These are phyloP conservation scores for Thunnus albacares DNA, from an alignment of 2,797 vertebrate species.

Conservation along the genomic window DNA sequence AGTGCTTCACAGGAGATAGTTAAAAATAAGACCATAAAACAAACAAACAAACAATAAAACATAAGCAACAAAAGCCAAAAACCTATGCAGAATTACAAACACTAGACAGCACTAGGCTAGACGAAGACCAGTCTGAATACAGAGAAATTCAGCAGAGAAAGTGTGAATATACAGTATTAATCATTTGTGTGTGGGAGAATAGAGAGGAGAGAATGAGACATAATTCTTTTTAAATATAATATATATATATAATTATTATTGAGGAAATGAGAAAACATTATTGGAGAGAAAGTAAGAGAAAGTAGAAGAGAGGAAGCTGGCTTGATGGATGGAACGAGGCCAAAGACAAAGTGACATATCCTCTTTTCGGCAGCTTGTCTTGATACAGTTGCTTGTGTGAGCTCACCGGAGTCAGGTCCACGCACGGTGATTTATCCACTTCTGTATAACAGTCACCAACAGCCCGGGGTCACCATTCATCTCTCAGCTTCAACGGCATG, in stretches of 20 bases:
- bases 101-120: too few relatives aligned
- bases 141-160: too few relatives aligned
- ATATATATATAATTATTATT: too few relatives aligned
- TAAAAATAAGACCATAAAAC: too few relatives aligned
- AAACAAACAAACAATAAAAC: too few relatives aligned
- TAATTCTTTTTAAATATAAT: too few relatives aligned
- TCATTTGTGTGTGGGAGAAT: background rate
- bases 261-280: background rate
- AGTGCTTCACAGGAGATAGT: too few relatives aligned
- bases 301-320: conserved; percentile 2
- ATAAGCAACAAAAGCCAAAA: too few relatives aligned
- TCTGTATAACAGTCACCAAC: conserved; percentile 35
- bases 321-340: conserved; percentile 14
- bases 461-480: conserved; percentile 25
- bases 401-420: conserved; percentile 6
- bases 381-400: conserved; percentile 26
- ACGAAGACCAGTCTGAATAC: too few relatives aligned
- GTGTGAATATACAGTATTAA: background rate
- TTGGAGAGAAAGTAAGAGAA: background rate
- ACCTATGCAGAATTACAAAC: too few relatives aligned
- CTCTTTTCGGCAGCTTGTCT: conserved; percentile 17
- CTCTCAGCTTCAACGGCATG: conserved; percentile 1
- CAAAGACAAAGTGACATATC: conserved; percentile 43
- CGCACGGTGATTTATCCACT: conserved; percentile 58
- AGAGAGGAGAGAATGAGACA: background rate